phyloP scores from a whole-genome alignment of 2,113 vertebrate species.

The Colinus virginianus region DNA sequence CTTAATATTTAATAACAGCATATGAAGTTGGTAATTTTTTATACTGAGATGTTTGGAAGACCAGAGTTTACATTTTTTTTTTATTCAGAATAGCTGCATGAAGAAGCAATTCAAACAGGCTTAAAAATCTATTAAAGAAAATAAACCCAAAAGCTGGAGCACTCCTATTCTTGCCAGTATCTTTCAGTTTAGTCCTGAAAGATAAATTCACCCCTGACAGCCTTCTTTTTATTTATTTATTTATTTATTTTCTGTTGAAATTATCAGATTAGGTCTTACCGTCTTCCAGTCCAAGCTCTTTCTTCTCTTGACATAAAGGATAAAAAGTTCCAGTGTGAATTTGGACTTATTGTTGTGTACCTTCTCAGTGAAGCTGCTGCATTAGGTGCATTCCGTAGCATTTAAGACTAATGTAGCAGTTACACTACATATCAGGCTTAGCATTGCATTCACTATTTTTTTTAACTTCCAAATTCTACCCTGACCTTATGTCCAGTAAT shows the following conservation, averaged over 20 bases:
- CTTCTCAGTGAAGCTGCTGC: not conserved
- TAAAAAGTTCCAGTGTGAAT: not conserved
- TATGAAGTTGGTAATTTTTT: not conserved
- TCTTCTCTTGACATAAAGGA: no score
- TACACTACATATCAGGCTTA: not conserved
- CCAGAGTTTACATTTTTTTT: not conserved
- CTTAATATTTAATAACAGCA: constrained; percentile 28
- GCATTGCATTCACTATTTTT: not conserved
- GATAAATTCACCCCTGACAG: not conserved
- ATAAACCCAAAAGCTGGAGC: not conserved
- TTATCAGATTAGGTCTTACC: not conserved
- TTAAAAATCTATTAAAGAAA: not conserved
- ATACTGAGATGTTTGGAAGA: not conserved
- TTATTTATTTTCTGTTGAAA: not conserved
- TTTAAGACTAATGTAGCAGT: not conserved
- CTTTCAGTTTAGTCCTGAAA: not conserved
- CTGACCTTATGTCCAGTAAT: not conserved
- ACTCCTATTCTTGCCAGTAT: not conserved
- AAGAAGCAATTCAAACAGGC: constrained; percentile 38
- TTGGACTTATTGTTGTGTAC: not conserved
- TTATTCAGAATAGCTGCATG: not conserved
- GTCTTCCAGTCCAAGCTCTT: not conserved
- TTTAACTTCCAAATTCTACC: not conserved
- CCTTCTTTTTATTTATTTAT: not conserved
- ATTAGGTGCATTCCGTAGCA: not conserved